Percentiles rank a stretch among this genome's conserved stretches.
Conservation (phyloP, 2,113 vertebrate species). For the Nicator chloris region DNA sequence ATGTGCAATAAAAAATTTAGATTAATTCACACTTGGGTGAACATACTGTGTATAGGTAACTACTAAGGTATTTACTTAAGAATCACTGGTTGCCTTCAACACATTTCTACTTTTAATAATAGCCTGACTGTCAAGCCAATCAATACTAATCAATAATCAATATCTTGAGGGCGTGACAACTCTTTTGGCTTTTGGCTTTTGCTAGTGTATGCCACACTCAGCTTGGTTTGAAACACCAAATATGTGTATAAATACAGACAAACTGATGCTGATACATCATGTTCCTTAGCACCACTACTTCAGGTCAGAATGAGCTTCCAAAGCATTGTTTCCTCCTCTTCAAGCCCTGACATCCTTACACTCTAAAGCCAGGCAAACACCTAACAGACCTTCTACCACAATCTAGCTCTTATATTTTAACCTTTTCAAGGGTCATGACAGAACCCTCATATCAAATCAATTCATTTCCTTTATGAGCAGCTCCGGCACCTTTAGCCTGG, state of each 20-base stretch:
- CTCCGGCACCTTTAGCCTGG: background rate
- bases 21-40: background rate
- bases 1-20: background rate
- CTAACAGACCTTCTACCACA: background rate
- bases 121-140: background rate
- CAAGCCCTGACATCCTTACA: background rate
- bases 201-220: background rate
- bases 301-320: background rate
- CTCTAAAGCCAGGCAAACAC: background rate
- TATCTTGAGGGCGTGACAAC: background rate
- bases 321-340: background rate
- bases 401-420: background rate
- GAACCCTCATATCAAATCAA: background rate
- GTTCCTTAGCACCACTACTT: fast-evolving
- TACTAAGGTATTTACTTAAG: background rate
- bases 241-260: background rate
- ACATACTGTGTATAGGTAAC: background rate
- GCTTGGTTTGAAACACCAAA: background rate
- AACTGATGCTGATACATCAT: background rate
- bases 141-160: background rate
- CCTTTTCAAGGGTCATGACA: background rate
- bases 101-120: background rate
- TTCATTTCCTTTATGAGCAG: background rate
- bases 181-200: background rate
- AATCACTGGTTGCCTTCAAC: background rate